Evolutionary conservation across 92 coral and sea anemone genomes (phyloP), one percentile per base, ranked within the genome.

Genomic region (Zoanthus solanderi): DNA sequence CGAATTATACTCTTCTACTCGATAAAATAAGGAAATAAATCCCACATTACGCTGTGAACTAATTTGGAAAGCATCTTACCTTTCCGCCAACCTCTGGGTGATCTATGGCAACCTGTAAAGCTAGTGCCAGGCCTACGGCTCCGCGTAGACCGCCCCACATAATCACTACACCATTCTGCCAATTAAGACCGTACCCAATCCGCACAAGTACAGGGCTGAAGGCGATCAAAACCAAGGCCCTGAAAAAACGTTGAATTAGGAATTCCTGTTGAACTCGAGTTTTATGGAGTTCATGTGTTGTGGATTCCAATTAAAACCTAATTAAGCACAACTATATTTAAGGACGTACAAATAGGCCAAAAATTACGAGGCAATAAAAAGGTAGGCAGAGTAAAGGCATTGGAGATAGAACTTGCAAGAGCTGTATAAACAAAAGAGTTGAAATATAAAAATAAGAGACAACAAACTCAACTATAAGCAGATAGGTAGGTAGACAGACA

Each of bases 61-160:
- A 58, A 17, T 17, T 63, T 18, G 69, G 10, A 14, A 58, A 6
- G 65, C 0, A 13, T 31, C 69, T 46, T 81, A 97, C 99, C 99
- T 97, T 97, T 69, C 92, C 92, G 14, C 99, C 99, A 34, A 97
- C 93, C 9, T 78, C 88, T 5, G 93, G 92, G 53, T 97, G 98
- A 75, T 97, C 99, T 31, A 97, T 86, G 83, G 96, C 95, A 78
- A 97, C 99, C 75, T 97, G 99, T 60, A 97, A 82, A 12, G 99
- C 99, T 34, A 97, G 90, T 32, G 99, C 99, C 81, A 97, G 88
- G 69, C 99, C 99, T 0, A 97, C 99, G 11, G 99, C 99, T 17
- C 99, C 99, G 14, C 99, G 92, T 30, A 97, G 87, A 15, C 99
- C 99, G 23, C 99, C 99, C 99, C 99, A 97, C 78, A 94, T 92